Evolutionary conservation across 2,888 invertebrate genomes (phyloP), one percentile per base, ranked within the genome.

Genomic region (Lydus trimaculatus): DNA sequence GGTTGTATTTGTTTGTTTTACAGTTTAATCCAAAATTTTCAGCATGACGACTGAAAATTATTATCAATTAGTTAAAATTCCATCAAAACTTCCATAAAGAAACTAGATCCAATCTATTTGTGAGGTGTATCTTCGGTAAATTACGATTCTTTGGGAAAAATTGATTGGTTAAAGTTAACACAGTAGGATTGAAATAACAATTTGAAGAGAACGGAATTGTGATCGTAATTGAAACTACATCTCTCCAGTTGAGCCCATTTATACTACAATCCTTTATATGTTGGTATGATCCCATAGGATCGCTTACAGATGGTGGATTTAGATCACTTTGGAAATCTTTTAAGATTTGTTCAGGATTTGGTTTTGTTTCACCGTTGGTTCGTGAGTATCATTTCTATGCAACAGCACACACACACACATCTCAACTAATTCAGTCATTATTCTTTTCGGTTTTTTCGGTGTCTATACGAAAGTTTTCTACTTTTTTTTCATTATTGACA

Each of bases 201-300:
- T 56, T 56, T 43, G 4, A 25, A n/a, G 5, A 28, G 25, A 56
- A 56, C n/a, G 25, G 2, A 13, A 28, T 56, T 56, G 28, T 8
- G 25, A 28, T 25, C n/a, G 56, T 56, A 28, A 56, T 56, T 56
- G 56, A 56, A 56, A 56, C 25, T 56, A 25, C 56, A 56, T 28
- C 25, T 28, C 25, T 56, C 52, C 20, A 52, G 23, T 52, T 56
- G 25, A 56, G 56, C 56, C 56, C 56, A 48, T 48, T 48, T 28
- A 56, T 15, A 23, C 52, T 23, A 28, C 13, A 56, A 25, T 56
- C 25, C 56, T 56, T 64, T 67, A 64, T 64, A 52, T 67, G 28
- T 43, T 6, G n/a, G 64, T 62, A 31, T 31, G 60, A 61, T 68
- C 68, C 64, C 68, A 58, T 61, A 39, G 68, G 68, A 68, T 68